Evolutionary conservation across 2,888 invertebrate genomes (phyloP), one percentile per base, ranked within the genome.

Genomic region (Amblyteles armatorius): DNA sequence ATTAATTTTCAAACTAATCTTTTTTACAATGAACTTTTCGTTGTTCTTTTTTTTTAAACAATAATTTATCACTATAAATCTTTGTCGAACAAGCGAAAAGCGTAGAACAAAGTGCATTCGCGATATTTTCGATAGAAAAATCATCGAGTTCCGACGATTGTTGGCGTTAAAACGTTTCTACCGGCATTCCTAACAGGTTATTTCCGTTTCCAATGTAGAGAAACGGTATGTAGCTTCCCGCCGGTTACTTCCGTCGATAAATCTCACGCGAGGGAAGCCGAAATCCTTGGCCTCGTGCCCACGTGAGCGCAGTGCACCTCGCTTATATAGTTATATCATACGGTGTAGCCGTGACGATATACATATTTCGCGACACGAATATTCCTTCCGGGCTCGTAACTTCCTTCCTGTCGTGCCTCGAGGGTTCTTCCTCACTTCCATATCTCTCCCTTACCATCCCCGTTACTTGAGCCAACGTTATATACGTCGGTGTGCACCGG

Each of bases 301-400:
- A 36, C 50, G 48, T 63, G 6, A 19, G 22, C 26, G n/a, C 13
- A 63, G 16, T 48, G 44, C 36, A 77, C n/a, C 11, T 9, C 13
- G 11, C 76, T 44, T 26, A 9, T 69, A 40, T 50, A 48, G 22
- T 22, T 29, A 72, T 74, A 74, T 40, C 73, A 63, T 44, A 26
- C 44, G 69, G 69, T 63, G 63, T 73, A 79, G 69, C 76, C 26
- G 74, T 67, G 76, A 86, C 82, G 88, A 88, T 82, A 82, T 83
- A 88, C 89, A 88, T 89, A 88, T 88, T 90, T 90, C 88, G 91
- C 88, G 87, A 88, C 90, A 89, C 89, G 90, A 91, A 91, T 91
- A 91, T 90, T 89, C 88, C 86, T 83, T 72, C 72, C 82, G 88
- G 88, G 80, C 86, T 88, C 88, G 89, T 90, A 89, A 87, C 88